Conservation (phyloP, 2,888 invertebrate genomes). For the Machimus atricapillus region DNA sequence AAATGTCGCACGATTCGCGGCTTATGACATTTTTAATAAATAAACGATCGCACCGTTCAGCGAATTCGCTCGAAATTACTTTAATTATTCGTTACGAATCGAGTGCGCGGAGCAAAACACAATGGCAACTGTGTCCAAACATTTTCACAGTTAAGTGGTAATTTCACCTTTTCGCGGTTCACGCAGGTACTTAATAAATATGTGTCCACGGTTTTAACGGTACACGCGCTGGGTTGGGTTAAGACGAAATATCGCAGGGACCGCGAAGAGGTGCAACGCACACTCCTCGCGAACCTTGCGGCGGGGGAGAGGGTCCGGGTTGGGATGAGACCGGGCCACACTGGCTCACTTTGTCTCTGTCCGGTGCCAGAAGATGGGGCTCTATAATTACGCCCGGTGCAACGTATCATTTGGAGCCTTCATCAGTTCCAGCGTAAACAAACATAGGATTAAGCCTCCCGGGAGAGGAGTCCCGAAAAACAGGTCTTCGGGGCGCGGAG, state of each 20-base stretch:
- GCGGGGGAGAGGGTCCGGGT: not conserved
- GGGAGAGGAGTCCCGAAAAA: not conserved
- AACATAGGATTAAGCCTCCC: not conserved
- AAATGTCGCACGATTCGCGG: not conserved
- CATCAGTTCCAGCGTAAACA: slow-evolving; percentile 38
- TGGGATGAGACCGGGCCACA: not conserved
- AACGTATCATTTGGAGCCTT: slow-evolving; percentile 33
- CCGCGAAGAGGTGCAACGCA: not conserved
- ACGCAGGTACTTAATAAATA: slow-evolving; percentile 31
- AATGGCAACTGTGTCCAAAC: slow-evolving; percentile 27
- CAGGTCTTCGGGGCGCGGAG: not conserved
- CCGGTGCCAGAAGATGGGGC: not conserved
- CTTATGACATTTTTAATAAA: slow-evolving; percentile 40
- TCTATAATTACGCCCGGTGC: slow-evolving; percentile 26
- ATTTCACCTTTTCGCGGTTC: slow-evolving; percentile 21
- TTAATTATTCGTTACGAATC: slow-evolving; percentile 40
- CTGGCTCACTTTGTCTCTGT: slow-evolving; percentile 35
- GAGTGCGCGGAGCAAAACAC: not conserved
- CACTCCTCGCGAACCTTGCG: not conserved
- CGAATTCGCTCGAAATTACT: slow-evolving; percentile 13
- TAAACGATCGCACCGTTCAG: not conserved
- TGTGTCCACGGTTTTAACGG: slow-evolving; percentile 38
- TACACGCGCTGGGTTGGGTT: slow-evolving; percentile 29
- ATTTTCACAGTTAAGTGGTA: slow-evolving; percentile 38
- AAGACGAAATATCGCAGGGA: not conserved